A percentile compares a stretch with the other conserved stretches of the same genome.
Conservation (phyloP, 2,888 invertebrate genomes). For the Adelognathus sp. region DNA sequence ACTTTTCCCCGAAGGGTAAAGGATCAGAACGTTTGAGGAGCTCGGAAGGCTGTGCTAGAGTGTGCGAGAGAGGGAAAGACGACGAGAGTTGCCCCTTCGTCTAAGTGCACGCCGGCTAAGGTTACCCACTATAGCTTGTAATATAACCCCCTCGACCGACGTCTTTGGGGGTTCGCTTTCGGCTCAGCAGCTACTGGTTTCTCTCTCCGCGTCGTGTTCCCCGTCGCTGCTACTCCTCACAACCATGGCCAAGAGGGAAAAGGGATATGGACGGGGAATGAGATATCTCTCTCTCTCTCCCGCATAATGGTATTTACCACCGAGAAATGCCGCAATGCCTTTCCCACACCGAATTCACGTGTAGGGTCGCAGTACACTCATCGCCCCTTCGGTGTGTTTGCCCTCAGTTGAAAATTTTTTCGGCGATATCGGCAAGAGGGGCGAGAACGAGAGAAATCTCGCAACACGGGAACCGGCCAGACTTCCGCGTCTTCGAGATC, state of each 20-base stretch:
- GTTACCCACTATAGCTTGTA: slow-evolving; percentile 77
- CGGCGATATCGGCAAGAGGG: slow-evolving; percentile 27
- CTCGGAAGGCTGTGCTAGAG: slow-evolving; percentile 20
- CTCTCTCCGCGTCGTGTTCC: not conserved
- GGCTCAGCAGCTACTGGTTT: not conserved
- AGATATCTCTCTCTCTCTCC: too few relatives aligned
- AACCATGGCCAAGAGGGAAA: slow-evolving; percentile 36
- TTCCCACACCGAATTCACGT: not conserved
- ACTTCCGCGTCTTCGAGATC: slow-evolving; percentile 11
- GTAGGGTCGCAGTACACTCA: not conserved
- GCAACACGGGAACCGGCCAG: not conserved
- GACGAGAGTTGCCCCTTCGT: slow-evolving; percentile 53
- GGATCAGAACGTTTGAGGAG: slow-evolving; percentile 54
- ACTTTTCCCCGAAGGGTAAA: slow-evolving; percentile 58
- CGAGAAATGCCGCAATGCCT: slow-evolving; percentile 33
- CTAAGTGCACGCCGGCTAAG: slow-evolving; percentile 71
- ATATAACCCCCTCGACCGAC: slow-evolving; percentile 67
- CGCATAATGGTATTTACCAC: slow-evolving; percentile 57
- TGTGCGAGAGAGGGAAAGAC: slow-evolving; percentile 44
- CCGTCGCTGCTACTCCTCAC: not conserved
- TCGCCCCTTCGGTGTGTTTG: slow-evolving; percentile 22
- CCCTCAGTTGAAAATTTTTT: slow-evolving; percentile 39
- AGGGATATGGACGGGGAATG: slow-evolving; percentile 45
- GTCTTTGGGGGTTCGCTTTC: slow-evolving; percentile 54
- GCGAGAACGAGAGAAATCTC: not conserved